phyloP scores from a whole-genome alignment of 2,888 invertebrate species.

The Branchellion lobata region DNA sequence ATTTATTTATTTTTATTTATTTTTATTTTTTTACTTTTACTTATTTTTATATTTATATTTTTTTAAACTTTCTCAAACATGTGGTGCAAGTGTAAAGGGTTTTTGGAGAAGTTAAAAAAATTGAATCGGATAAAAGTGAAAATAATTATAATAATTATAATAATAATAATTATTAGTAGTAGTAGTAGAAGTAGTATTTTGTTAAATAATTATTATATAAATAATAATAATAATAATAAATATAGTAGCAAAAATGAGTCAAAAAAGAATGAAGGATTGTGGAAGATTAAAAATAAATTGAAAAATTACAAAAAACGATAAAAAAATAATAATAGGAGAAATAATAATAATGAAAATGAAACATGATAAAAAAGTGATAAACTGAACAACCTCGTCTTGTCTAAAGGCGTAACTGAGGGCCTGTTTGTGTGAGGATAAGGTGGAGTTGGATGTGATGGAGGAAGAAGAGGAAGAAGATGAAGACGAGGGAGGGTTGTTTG shows the following conservation, averaged over 20 bases:
- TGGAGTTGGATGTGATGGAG: neutral
- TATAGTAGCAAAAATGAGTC: neutral
- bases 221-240: conserved; percentile 16
- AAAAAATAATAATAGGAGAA: conserved; percentile 16
- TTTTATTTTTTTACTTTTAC: too few relatives aligned
- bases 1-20: too few relatives aligned
- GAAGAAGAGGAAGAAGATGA: too few relatives aligned
- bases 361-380: neutral
- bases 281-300: too few relatives aligned
- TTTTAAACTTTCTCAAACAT: too few relatives aligned
- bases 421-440: neutral
- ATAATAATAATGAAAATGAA: neutral
- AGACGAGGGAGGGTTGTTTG: too few relatives aligned
- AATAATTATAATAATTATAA: neutral
- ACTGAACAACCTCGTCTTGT: neutral
- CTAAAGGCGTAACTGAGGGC: neutral
- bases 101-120: neutral
- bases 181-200: too few relatives aligned
- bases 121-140: neutral
- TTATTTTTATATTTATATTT: too few relatives aligned
- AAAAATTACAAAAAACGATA: neutral
- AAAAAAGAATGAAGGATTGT: neutral
- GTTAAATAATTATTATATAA: neutral
- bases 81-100: too few relatives aligned
- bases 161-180: too few relatives aligned